Conservation (phyloP, 1,140 invertebrate genomes). For the Drepana arcuata region DNA sequence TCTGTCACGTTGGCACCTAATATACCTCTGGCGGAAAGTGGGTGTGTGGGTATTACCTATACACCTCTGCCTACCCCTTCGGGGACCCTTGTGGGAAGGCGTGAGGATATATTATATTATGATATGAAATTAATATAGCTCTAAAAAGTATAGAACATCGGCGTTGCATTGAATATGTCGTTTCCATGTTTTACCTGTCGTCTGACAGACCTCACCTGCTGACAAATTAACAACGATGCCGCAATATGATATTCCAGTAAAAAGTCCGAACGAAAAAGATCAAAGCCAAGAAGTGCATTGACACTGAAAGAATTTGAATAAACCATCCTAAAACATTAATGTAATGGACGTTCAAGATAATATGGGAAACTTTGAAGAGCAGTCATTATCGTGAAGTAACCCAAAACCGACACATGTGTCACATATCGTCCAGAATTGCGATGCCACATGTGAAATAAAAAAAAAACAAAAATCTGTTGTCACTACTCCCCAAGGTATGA, state of each 20-base stretch:
- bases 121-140: no score
- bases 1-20: no score
- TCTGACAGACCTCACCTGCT: conserved; percentile 41
- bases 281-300: conserved; percentile 49
- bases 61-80: no score
- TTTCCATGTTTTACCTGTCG: no score
- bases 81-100: no score
- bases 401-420: conserved; percentile 67
- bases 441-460: conserved; percentile 64
- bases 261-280: conserved; percentile 35
- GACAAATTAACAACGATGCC: conserved; percentile 25
- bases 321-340: conserved; percentile 40
- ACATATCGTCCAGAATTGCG: conserved; percentile 67
- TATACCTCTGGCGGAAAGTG: no score
- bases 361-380: conserved; percentile 59
- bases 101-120: no score
- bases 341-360: conserved; percentile 50
- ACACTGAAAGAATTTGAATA: conserved; percentile 39
- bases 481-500: conserved; percentile 61
- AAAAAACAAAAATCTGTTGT: conserved; percentile 68
- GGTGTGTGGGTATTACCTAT: no score
- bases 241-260: conserved; percentile 40
- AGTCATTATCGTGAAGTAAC: conserved; percentile 65
- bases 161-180: no score
- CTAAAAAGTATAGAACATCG: conserved; percentile 5